Evolutionary conservation across 2,888 invertebrate species (phyloP), one percentile per base, ranked within the genome.

Genomic region (Dichetophora obliterata): DNA sequence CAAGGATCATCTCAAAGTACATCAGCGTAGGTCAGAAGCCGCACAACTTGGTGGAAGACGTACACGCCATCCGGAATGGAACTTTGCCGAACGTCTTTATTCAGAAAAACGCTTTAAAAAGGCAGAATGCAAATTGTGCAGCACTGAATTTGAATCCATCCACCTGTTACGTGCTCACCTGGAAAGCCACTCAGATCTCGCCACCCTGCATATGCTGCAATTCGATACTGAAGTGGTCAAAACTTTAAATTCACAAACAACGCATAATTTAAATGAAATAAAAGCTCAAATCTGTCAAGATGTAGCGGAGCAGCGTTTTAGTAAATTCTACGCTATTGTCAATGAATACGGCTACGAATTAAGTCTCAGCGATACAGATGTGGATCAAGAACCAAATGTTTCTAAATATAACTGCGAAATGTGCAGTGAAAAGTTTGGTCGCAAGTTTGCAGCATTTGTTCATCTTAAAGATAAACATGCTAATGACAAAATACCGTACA

Each of bases 401-500:
- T 0, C 59, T 3, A 79, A 77, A 52, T 88, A 88, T 65, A 79
- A 77, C 1, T 88, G 88, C 69, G 80, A 81, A n/a, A 63, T 82
- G 2, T 89, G 89, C 75, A 78, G 80, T 3, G 73, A 78, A 5
- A 69, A 63, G 6, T 88, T 86, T 70, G 78, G 79, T 3, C 85
- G 88, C n/a, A 86, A 87, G 63, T 79, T 86, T 77, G 83, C 83
- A 48, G 77, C 86, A 0, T 82, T 88, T 59, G 75, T 77, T 0
- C 89, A 89, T 80, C 83, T 86, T 2, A 81, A 86, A 31, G 82
- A 83, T n/a, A 80, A 83, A 19, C 89, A 89, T 75, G 79, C 80
- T 0, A 78, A 91, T 68, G 90, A 90, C 0, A 90, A 91, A 74
- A 85, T 90, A 5, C 90, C 90, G 0, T 87, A 90, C 52, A 89